Conservation (phyloP, 2,113 vertebrate genomes). For the Suncus etruscus region DNA sequence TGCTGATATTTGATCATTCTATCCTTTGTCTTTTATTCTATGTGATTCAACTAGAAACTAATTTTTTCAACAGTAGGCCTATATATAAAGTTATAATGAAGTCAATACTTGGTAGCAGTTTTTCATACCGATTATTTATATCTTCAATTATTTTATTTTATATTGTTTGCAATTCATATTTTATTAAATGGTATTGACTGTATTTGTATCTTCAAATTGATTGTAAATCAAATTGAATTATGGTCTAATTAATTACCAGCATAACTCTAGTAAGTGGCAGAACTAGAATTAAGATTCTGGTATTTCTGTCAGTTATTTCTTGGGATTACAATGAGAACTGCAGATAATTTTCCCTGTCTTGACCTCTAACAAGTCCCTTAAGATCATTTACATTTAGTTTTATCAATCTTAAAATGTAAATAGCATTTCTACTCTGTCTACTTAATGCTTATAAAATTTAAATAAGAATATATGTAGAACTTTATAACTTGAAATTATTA, state of each 20-base stretch:
- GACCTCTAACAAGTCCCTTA: background rate
- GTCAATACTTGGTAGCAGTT: background rate
- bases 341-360: background rate
- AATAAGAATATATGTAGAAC: background rate
- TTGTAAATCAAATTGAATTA: background rate
- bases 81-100: background rate
- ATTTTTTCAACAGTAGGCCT: background rate
- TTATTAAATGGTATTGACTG: constrained; percentile 3
- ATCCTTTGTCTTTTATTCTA: background rate
- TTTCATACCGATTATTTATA: background rate
- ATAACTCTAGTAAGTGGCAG: background rate
- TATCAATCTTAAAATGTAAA: background rate
- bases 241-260: background rate
- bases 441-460: background rate
- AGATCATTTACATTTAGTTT: background rate
- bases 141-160: background rate
- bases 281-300: background rate
- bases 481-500: background rate
- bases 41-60: background rate
- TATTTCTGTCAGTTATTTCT: background rate
- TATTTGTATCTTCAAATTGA: background rate
- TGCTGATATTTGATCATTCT: background rate
- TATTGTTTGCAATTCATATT: background rate
- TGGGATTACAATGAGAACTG: background rate
- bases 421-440: background rate